Evolutionary conservation across 2,888 invertebrate species (phyloP).

Genomic region (Thelaira solivaga): DNA sequence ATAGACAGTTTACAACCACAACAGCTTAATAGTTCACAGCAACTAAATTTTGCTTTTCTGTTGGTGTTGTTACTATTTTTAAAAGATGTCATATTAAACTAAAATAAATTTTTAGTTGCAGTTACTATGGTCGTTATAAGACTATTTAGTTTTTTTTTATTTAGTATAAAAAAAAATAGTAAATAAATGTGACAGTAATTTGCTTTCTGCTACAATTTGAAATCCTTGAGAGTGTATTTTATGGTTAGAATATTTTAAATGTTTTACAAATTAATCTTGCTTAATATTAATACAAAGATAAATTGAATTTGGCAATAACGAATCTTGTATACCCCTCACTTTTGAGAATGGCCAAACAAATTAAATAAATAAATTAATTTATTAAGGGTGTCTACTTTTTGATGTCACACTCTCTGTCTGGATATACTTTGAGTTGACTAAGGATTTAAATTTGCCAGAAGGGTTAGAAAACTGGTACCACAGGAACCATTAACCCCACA

Average conservation of each 20-base stretch:
- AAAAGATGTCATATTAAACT: constrained; percentile 41
- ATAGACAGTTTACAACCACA: constrained; percentile 49
- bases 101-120: constrained; percentile 21
- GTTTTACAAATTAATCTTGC: too few species aligned
- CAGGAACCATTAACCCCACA: too few species aligned
- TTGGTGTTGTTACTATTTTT: constrained; percentile 25
- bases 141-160: neutral
- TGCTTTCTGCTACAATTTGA: neutral
- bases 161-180: neutral
- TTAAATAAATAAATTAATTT: too few species aligned
- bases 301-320: too few species aligned
- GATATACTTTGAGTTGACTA: too few species aligned
- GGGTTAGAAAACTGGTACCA: too few species aligned
- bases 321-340: too few species aligned
- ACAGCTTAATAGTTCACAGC: constrained; percentile 47
- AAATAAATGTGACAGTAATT: constrained; percentile 8
- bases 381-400: too few species aligned
- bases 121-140: neutral
- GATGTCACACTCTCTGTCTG: too few species aligned
- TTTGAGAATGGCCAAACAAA: too few species aligned
- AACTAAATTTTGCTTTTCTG: constrained; percentile 15
- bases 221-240: neutral
- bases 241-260: neutral
- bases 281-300: too few species aligned
- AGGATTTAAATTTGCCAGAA: too few species aligned